These are phyloP conservation scores for Brachyrhaphis roseni DNA, from an alignment of 2,797 vertebrate genomes.

Conservation along the genomic window DNA sequence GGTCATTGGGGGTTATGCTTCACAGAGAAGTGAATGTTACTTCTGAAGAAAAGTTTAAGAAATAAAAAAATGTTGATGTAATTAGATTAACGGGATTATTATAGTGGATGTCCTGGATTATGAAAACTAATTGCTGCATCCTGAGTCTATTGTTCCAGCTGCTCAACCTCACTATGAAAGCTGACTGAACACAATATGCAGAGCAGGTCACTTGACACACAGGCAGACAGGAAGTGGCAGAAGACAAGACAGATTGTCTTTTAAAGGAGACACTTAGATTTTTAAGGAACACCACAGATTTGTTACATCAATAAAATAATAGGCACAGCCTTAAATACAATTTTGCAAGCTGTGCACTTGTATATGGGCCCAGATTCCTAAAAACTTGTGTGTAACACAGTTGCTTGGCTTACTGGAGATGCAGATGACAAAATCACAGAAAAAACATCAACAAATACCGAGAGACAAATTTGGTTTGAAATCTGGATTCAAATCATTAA, in stretches of 20 bases:
- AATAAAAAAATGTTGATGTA: neutral
- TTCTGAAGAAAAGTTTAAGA: neutral
- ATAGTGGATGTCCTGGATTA: neutral
- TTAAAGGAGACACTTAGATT: neutral
- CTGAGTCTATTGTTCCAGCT: neutral
- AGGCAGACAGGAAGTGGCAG: neutral
- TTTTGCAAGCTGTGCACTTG: neutral
- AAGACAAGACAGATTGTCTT: neutral
- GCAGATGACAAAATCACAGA: neutral
- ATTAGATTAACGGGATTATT: neutral
- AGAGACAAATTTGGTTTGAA: neutral
- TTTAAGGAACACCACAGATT: neutral
- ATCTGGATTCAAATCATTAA: neutral
- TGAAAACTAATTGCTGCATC: neutral
- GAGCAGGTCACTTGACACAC: neutral
- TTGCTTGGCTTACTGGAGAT: neutral
- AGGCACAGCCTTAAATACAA: neutral
- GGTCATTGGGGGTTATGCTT: neutral
- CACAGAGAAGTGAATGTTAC: neutral
- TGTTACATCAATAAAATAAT: neutral
- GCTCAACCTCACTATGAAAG: neutral
- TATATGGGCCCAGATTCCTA: neutral
- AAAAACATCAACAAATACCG: neutral
- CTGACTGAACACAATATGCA: neutral
- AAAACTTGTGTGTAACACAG: neutral